Base-by-base conservation (phyloP, 2,113 vertebrate genomes). In the Esox niger region DNA sequence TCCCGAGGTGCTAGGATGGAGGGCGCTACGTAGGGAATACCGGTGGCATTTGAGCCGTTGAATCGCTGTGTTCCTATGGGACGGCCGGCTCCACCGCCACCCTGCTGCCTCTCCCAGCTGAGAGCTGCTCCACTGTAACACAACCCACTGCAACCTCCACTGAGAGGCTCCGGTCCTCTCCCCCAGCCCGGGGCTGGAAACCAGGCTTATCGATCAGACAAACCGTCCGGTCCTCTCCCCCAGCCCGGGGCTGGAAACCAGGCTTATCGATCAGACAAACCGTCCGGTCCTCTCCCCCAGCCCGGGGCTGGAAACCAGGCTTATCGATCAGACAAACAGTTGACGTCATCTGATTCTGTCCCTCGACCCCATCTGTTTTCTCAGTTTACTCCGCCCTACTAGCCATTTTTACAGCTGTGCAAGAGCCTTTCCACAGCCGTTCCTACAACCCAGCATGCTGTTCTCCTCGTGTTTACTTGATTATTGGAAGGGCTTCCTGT, bases 71-170 rank as follows among this genome's bases (percentile, higher is more conserved):
- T 17, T 61, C 78, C 70, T 57, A 21, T 25, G 56, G 71, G 68
- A 71, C 20, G 30, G 55, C 3, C 30, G 0, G 68, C 35, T 76
- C 74, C 81, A 64, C 80, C 78, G 81, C 71, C 21, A 26, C 46
- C 46, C 61, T 73, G 35, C 43, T 56, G 29, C 63, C 76, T 74
- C 78, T 76, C 72, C 71, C 79, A 33, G 71, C 85, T 70, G 62
- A 62, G 49, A 83, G 84, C 77, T 66, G 52, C 46, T 47, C n/a
- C 46, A 31, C 73, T 73, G 82, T 87, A 80, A 81, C 47, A 77
- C 68, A 63, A 82, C 66, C 71, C 73, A 58, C 61, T 54, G 10
- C 4, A 73, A 76, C 78, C 82, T 69, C 73, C 32, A 23, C 71
- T 75, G 72, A 21, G 62, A 31, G 10, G 21, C 3, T 25, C 6